Evolutionary conservation across 2,113 vertebrate species (phyloP).

Genomic region (Cynocephalus volans): DNA sequence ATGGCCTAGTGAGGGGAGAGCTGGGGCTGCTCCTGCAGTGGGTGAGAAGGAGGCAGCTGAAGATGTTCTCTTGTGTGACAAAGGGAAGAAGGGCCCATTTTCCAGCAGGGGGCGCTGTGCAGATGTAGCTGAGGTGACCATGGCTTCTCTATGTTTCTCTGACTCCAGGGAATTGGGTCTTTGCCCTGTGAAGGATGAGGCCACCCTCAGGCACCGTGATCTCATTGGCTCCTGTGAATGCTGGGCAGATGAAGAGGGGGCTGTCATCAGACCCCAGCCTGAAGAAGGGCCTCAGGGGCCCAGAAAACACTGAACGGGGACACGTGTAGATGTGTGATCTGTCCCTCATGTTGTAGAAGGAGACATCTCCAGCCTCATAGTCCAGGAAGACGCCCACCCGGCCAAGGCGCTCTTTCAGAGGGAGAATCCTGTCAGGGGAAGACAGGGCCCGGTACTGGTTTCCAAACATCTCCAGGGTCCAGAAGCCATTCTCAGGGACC

Average conservation of each 20-base stretch:
- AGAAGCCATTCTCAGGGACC: constrained; percentile 83
- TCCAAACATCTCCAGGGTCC: constrained; percentile 77
- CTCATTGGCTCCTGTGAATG: constrained; percentile 49
- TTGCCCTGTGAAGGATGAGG: constrained; percentile 53
- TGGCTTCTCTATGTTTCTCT: not conserved
- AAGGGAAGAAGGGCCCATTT: not conserved
- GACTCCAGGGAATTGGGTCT: not conserved
- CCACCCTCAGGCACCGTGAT: constrained; percentile 66
- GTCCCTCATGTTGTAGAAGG: constrained; percentile 81
- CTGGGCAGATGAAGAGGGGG: constrained; percentile 76
- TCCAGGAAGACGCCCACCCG: constrained; percentile 75
- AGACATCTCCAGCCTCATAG: constrained; percentile 67
- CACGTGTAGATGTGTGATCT: constrained; percentile 74
- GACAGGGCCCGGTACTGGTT: constrained; percentile 78
- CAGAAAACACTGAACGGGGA: not conserved
- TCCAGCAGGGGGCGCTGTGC: not conserved
- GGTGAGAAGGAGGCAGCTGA: accelerated
- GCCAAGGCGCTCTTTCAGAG: constrained; percentile 31
- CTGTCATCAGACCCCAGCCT: constrained; percentile 70
- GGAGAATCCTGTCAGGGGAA: constrained; percentile 59
- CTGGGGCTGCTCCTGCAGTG: not conserved
- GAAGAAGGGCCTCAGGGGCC: constrained; percentile 78
- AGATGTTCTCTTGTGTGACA: not conserved
- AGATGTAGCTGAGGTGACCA: not conserved
- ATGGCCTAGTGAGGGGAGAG: not conserved